These are phyloP conservation scores for Micronycteris hirsuta DNA, from an alignment of 2,113 vertebrate species.

Conservation along the genomic window DNA sequence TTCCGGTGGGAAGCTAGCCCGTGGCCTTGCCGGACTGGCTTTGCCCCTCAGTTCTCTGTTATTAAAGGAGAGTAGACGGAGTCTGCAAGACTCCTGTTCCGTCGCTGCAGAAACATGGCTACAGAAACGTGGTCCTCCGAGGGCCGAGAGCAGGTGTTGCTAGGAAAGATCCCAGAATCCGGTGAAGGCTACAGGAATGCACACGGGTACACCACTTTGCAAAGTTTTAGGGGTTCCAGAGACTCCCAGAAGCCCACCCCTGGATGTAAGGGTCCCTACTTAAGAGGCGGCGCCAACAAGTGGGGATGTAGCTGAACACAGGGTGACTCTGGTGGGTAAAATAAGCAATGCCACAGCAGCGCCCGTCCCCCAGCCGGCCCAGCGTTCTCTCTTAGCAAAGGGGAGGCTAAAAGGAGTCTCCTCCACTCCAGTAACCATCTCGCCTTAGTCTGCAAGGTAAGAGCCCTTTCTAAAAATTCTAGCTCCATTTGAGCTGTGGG, in stretches of 20 bases:
- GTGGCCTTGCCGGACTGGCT: neutral
- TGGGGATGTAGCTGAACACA: accelerated
- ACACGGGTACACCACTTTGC: neutral
- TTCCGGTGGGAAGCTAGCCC: neutral
- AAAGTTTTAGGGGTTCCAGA: neutral
- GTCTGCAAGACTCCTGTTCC: neutral
- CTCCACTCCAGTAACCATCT: neutral
- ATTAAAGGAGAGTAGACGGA: neutral
- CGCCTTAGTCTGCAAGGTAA: neutral
- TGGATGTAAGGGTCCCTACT: neutral
- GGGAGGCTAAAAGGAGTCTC: neutral
- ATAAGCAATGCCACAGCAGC: neutral
- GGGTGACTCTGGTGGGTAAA: neutral
- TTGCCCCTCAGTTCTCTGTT: neutral
- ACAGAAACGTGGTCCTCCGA: neutral
- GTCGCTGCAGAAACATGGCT: neutral
- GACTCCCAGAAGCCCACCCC: neutral
- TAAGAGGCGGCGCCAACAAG: neutral
- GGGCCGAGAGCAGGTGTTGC: neutral
- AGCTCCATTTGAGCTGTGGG: neutral
- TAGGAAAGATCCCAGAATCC: neutral
- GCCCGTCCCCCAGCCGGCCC: neutral
- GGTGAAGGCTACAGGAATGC: neutral
- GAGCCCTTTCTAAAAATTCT: neutral
- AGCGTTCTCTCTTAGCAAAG: neutral